Conservation (phyloP, 1,140 invertebrate species). For the Pomacea maculata region DNA sequence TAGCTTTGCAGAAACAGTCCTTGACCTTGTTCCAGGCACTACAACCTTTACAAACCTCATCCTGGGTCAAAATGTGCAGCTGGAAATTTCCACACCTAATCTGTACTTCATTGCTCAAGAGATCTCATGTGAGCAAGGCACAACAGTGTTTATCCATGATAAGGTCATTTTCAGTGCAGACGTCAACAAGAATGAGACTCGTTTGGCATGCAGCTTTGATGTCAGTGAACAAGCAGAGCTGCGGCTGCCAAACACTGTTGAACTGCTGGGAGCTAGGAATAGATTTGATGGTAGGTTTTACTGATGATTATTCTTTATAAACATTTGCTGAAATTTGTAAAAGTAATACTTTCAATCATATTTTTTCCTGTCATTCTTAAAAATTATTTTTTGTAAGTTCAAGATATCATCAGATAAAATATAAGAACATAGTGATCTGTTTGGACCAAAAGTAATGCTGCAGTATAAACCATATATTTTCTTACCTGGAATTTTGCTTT, state of each 20-base stretch:
- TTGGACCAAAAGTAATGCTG: background rate
- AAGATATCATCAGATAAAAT: too few relatives aligned
- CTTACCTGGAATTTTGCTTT: conserved; percentile 8
- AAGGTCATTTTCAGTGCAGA: conserved; percentile 48
- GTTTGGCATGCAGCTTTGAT: conserved; percentile 48
- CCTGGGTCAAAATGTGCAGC: conserved; percentile 24
- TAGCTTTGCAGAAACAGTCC: conserved; percentile 25
- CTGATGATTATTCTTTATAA: too few relatives aligned
- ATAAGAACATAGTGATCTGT: background rate
- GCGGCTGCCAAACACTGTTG: conserved; percentile 44
- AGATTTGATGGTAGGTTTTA: conserved; percentile 42
- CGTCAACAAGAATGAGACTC: conserved; percentile 38
- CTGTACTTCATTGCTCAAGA: conserved; percentile 42
- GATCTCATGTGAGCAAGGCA: conserved; percentile 39
- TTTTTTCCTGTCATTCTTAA: too few relatives aligned
- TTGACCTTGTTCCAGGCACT: conserved; percentile 4
- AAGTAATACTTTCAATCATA: too few relatives aligned
- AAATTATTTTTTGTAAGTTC: too few relatives aligned
- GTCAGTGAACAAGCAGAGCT: conserved; percentile 44
- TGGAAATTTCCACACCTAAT: conserved; percentile 24
- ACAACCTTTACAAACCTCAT: conserved; percentile 12
- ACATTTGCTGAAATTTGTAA: too few relatives aligned
- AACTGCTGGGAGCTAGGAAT: conserved; percentile 45
- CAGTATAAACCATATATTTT: background rate
- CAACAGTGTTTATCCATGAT: conserved; percentile 39